Percentiles rank a stretch among this genome's conserved stretches.
Evolutionary conservation across 2,113 vertebrate genomes (phyloP).

Genomic region (Elgaria multicarinata): DNA sequence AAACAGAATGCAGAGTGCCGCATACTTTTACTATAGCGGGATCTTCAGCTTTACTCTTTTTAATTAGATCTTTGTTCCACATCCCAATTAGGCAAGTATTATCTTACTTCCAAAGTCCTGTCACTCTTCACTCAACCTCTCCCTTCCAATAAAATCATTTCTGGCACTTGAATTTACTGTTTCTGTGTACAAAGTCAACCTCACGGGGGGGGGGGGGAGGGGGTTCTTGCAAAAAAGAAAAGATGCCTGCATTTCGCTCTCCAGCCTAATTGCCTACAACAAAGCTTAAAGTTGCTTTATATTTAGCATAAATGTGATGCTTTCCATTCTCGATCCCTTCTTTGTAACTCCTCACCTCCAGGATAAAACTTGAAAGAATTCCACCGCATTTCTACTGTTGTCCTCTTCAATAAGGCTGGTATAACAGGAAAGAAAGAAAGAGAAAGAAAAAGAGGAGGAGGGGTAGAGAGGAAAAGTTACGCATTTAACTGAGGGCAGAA

Average conservation of each 20-base stretch:
- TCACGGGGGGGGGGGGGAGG: too few relatives aligned
- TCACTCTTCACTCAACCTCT: neutral
- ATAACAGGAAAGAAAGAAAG: neutral
- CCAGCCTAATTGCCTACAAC: neutral
- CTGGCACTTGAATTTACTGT: neutral
- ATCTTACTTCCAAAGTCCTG: constrained; percentile 6
- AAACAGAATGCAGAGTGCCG: neutral
- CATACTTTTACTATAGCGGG: neutral
- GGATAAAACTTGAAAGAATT: neutral
- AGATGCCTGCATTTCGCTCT: neutral
- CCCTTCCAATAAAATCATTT: neutral
- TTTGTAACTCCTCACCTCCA: neutral
- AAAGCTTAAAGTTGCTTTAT: neutral
- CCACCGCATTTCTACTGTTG: neutral
- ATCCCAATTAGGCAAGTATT: constrained; percentile 11
- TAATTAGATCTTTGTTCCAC: constrained; percentile 18
- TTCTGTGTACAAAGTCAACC: neutral
- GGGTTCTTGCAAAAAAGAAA: neutral
- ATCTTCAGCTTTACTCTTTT: constrained; percentile 7
- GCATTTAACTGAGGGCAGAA: neutral
- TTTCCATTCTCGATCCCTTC: neutral
- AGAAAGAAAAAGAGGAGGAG: neutral
- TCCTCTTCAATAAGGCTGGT: neutral
- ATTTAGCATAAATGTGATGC: neutral
- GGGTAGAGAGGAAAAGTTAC: neutral